phyloP scores from a whole-genome alignment of 2,797 vertebrate species.

The Enteromius thamalakanensis region DNA sequence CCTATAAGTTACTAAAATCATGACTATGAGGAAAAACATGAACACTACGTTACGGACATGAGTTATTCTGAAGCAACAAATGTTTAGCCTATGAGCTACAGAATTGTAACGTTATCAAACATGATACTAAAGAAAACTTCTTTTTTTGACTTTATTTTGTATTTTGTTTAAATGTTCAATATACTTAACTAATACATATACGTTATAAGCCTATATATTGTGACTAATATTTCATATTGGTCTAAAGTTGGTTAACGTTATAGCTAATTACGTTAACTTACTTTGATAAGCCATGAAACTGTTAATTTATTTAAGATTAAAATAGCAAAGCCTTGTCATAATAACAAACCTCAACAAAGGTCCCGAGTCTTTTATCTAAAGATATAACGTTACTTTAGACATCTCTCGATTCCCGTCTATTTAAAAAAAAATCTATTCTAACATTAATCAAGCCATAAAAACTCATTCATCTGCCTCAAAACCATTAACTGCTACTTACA shows the following conservation, averaged over 20 bases:
- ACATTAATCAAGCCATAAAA: background rate
- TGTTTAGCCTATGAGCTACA: background rate
- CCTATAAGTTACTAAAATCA: too few relatives aligned
- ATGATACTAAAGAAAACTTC: background rate
- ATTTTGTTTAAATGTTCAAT: background rate
- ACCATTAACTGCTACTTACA: constrained; percentile 76
- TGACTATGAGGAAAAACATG: too few relatives aligned
- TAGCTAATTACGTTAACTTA: background rate
- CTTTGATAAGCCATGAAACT: background rate
- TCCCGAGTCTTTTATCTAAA: too few relatives aligned
- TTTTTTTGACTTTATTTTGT: too few relatives aligned
- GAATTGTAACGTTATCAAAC: background rate
- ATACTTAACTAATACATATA: too few relatives aligned
- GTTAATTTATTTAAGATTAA: background rate
- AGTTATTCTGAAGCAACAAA: background rate
- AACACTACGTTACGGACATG: background rate
- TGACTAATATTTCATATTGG: background rate
- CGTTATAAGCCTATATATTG: too few relatives aligned
- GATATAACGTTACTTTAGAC: too few relatives aligned
- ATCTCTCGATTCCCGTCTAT: too few relatives aligned
- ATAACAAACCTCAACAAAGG: background rate
- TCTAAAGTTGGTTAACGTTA: background rate
- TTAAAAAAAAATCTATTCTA: too few relatives aligned
- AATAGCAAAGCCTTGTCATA: background rate
- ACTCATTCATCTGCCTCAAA: background rate